A percentile compares a stretch with the other conserved stretches of the same genome.
Evolutionary conservation across 2,797 vertebrate genomes (phyloP).

Genomic region (Chaunax sp.): DNA sequence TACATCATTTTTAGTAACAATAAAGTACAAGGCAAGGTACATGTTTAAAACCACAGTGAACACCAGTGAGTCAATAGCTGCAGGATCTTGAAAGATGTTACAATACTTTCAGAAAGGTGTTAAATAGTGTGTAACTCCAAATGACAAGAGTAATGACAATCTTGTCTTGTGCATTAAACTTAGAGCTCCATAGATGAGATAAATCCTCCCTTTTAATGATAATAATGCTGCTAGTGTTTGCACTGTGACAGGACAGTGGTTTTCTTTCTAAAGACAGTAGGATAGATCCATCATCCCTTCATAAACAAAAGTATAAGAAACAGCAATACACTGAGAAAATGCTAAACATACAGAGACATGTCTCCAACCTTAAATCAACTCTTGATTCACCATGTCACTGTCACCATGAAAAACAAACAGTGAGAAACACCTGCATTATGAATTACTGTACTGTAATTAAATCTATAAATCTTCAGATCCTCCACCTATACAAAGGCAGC

Average conservation of each 20-base stretch:
- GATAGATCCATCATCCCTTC: constrained; percentile 12
- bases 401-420: neutral
- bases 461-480: too few species aligned
- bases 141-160: constrained; percentile 9
- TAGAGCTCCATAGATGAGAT: constrained; percentile 3
- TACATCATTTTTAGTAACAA: constrained; percentile 75
- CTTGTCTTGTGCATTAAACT: neutral
- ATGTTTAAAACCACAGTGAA: constrained; percentile 49
- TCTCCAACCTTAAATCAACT: constrained; percentile 8
- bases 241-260: constrained; percentile 2
- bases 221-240: constrained; percentile 41
- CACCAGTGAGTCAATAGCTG: constrained; percentile 31
- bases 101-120: constrained; percentile 36
- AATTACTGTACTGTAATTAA: neutral
- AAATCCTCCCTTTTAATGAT: constrained; percentile 34
- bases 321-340: constrained; percentile 4
- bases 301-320: constrained; percentile 24
- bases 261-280: constrained; percentile 12
- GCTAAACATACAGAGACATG: neutral
- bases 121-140: constrained; percentile 31
- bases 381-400: constrained; percentile 1
- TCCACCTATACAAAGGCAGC: too few species aligned
- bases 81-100: constrained; percentile 37
- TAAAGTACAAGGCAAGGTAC: constrained; percentile 63
- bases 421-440: neutral